Percentiles rank a stretch among this genome's conserved stretches.
Conservation (phyloP, 2,888 invertebrate species). For the Cheilosia pagana region DNA sequence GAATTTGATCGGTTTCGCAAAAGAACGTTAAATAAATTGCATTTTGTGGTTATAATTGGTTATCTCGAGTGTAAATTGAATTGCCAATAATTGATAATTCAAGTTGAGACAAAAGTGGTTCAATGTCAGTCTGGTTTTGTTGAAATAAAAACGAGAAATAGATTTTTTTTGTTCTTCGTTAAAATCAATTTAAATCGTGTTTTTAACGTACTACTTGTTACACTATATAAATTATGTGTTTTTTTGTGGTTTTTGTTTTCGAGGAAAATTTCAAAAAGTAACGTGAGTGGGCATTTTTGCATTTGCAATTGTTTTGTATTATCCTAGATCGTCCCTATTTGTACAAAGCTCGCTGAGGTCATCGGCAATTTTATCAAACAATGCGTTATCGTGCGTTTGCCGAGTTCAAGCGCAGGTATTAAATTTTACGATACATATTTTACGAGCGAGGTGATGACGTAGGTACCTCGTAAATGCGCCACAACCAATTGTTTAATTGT, state of each 20-base stretch:
- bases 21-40: not conserved
- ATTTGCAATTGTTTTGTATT: not conserved
- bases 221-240: conserved; percentile 69
- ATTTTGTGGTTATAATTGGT: not conserved
- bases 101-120: conserved; percentile 9
- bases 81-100: conserved; percentile 15
- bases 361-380: not conserved
- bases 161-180: not conserved
- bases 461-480: too few relatives aligned
- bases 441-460: too few relatives aligned
- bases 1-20: conserved; percentile 15
- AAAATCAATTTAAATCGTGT: conserved; percentile 52
- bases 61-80: not conserved
- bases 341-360: not conserved
- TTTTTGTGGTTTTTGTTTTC: conserved; percentile 75
- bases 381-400: not conserved
- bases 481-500: too few relatives aligned
- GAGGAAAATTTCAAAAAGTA: conserved; percentile 75
- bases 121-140: conserved; percentile 18
- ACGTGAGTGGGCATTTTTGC: conserved; percentile 48
- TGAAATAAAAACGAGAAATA: conserved; percentile 1
- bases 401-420: not conserved
- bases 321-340: not conserved
- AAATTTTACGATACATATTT: too few relatives aligned
- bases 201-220: conserved; percentile 60